These are phyloP conservation scores for Myiotriccus ornatus DNA, from an alignment of 2,797 vertebrate species.

Conservation along the genomic window DNA sequence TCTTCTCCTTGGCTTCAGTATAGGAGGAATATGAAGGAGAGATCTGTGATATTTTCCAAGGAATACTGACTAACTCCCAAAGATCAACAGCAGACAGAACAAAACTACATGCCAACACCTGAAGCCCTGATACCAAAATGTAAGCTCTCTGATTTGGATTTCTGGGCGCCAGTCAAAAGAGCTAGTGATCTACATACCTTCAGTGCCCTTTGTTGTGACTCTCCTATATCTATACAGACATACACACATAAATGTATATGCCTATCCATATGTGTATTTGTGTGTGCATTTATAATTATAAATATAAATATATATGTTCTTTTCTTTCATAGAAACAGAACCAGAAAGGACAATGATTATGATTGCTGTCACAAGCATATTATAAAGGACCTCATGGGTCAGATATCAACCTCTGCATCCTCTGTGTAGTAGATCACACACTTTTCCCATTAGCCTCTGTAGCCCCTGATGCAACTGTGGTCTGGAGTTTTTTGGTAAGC, in stretches of 20 bases:
- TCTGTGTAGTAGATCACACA: background rate
- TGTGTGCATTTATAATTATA: rapidly evolving
- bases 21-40: background rate
- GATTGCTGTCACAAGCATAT: background rate
- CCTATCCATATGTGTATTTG: rapidly evolving
- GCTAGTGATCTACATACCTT: background rate
- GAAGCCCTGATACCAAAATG: background rate
- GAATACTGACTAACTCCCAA: background rate
- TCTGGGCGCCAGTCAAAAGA: background rate
- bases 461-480: background rate
- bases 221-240: background rate
- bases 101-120: background rate
- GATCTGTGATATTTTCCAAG: background rate
- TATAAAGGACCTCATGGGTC: background rate
- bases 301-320: background rate
- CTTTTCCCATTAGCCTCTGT: background rate
- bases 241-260: background rate
- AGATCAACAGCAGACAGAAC: background rate
- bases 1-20: background rate
- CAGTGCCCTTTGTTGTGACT: background rate
- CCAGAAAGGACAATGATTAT: background rate
- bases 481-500: background rate
- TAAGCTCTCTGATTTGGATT: background rate
- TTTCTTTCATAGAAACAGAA: background rate
- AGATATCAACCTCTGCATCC: background rate